Base-by-base conservation (phyloP, 53 echinoderm and acorn worm genomes). In the Paracentrotus lividus region DNA sequence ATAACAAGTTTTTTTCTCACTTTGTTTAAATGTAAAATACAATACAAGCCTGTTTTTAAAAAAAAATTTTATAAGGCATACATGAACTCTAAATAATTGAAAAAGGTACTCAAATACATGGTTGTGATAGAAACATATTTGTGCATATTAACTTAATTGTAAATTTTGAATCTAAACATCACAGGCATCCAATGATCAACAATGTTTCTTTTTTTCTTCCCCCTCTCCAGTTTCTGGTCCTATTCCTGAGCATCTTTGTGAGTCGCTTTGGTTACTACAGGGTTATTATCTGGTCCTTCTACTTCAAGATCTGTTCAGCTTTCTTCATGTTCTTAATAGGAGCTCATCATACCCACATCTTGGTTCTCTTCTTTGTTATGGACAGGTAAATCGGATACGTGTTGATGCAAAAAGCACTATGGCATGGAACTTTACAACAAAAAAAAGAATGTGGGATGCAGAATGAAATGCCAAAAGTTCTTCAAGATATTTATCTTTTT, bases 381-480 rank as follows among this genome's bases (percentile, higher is more conserved):
- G 96, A 97, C 86, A 90, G 90, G 97, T 97, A 88, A 59, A 94
- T 85, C n/a, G n/a, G n/a, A n/a, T n/a, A n/a, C n/a, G n/a, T n/a
- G n/a, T n/a, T n/a, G 18, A 27, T 77, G 78, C 14, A 0, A 65
- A 54, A 54, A 54, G 24, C n/a, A n/a, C n/a, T n/a, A n/a, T n/a
- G n/a, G n/a, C n/a, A n/a, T n/a, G n/a, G n/a, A n/a, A n/a, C n/a
- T n/a, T n/a, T n/a, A n/a, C n/a, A n/a, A n/a, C n/a, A n/a, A n/a
- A n/a, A n/a, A n/a, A n/a, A n/a, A n/a, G n/a, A n/a, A n/a, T n/a
- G n/a, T n/a, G n/a, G n/a, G n/a, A n/a, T n/a, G n/a, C n/a, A n/a
- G n/a, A n/a, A n/a, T n/a, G n/a, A n/a, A n/a, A n/a, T n/a, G n/a
- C n/a, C n/a, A n/a, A n/a, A n/a, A n/a, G n/a, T n/a, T n/a, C n/a